A percentile compares a stretch with the other conserved stretches of the same genome.
Conservation (phyloP, 2,113 vertebrate genomes). For the Cryptomyrus ogoouensis region DNA sequence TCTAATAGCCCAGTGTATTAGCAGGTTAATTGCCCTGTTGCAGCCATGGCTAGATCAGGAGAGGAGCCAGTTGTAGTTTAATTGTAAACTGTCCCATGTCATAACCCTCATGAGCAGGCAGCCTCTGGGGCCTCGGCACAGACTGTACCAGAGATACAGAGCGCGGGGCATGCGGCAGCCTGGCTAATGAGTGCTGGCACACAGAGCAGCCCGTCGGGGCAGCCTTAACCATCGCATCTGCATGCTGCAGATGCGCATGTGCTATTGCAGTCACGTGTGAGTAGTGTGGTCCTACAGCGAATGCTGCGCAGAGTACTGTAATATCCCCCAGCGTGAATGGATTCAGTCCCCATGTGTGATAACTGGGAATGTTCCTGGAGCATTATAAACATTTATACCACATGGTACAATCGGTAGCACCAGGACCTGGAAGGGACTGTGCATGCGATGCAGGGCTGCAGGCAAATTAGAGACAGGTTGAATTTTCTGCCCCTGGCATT, state of each 20-base stretch:
- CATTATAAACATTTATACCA: not conserved
- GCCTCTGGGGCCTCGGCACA: conserved; percentile 26
- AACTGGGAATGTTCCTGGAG: not conserved
- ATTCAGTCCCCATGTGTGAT: not conserved
- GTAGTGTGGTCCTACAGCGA: not conserved
- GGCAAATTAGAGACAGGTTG: not conserved
- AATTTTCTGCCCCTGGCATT: not conserved
- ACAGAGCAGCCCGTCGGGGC: conserved; percentile 56
- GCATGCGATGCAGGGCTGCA: not conserved
- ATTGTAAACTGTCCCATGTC: conserved; percentile 48
- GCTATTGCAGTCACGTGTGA: not conserved
- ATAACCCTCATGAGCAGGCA: conserved; percentile 40
- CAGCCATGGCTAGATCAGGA: conserved; percentile 40
- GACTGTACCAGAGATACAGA: conserved; percentile 23
- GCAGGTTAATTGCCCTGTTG: conserved; percentile 59
- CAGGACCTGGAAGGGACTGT: not conserved
- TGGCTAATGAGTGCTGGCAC: conserved; percentile 38
- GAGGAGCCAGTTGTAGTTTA: conserved; percentile 49
- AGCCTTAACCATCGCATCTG: not conserved
- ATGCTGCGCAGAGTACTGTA: not conserved
- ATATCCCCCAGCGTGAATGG: not conserved
- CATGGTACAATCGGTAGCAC: not conserved
- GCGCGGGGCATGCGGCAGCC: conserved; percentile 18
- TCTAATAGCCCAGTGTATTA: conserved; percentile 46
- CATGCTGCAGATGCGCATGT: not conserved